Evolutionary conservation across 2,113 vertebrate genomes (phyloP), one percentile per base, ranked within the genome.

Genomic region (Vidua chalybeata): DNA sequence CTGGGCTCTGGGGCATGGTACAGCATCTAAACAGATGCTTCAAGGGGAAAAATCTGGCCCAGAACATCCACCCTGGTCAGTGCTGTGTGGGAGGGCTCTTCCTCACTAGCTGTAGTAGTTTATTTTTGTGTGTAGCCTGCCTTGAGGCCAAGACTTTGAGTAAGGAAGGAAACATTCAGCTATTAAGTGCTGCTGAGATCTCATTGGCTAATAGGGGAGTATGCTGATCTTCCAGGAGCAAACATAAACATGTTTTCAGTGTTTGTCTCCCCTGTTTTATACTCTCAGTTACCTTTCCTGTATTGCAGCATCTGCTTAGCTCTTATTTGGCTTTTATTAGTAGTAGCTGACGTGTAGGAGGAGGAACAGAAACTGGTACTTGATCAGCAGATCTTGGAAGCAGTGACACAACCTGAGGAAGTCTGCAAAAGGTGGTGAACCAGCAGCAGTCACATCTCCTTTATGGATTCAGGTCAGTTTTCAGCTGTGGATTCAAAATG

Each of bases 221-320:
- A 28, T 82, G 72, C 49, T 66, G 78, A 27, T 64, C 67, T 90
- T 92, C 81, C 61, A 69, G 93, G 85, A 92, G 58, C 51, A 74
- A 87, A 94, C 84, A 8, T 52, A 94, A 76, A 86, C 76, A 37
- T 73, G 45, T 93, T 92, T 84, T 75, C 84, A 64, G 4, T 71
- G 61, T 94, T 94, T 4, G 9, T 28, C 15, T 66, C n/a, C 73
- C 72, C 39, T 93, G 69, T 22, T 85, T 37, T 55, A 52, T 71
- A 82, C 55, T 17, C 79, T 89, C 63, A 11, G 72, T 90, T 95
- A 86, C 90, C 76, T 96, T 89, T 95, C 94, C 93, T 92, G 88
- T 84, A 35, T 89, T 93, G 76, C 96, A 93, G 94, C 94, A 83
- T 93, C 82, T 90, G 67, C 79, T 76, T 35, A 62, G 86, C 88